Percentiles rank a stretch among this genome's conserved stretches.
These are phyloP conservation scores for Trissonchulus sp. DNA, from an alignment of 2,888 invertebrate genomes.

Conservation along the genomic window DNA sequence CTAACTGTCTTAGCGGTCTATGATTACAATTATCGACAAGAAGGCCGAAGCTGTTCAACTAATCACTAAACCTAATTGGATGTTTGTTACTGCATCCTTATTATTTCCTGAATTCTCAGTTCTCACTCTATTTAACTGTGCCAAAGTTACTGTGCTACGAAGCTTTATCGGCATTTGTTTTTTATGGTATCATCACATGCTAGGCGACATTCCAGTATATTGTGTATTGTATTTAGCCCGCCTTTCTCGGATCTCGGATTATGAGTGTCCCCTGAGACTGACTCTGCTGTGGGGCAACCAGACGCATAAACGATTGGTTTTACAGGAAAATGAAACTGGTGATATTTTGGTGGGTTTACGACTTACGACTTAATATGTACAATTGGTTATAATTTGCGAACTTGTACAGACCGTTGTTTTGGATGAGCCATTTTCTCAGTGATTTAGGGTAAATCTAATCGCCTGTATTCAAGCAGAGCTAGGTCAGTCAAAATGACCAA, in stretches of 20 bases:
- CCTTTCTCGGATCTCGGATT: slow-evolving; percentile 56
- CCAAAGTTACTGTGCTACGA: background rate
- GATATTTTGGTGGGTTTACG: slow-evolving; percentile 59
- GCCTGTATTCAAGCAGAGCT: too few relatives aligned
- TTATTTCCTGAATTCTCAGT: too few relatives aligned
- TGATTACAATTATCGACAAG: too few relatives aligned
- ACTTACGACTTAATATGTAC: too few relatives aligned
- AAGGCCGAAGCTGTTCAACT: too few relatives aligned
- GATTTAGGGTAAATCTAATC: background rate
- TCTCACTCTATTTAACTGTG: too few relatives aligned
- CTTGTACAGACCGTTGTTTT: too few relatives aligned
- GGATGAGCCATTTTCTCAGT: background rate
- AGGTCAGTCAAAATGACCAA: too few relatives aligned
- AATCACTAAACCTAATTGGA: too few relatives aligned
- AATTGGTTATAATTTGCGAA: too few relatives aligned
- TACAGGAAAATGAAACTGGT: slow-evolving; percentile 61
- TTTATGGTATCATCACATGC: background rate
- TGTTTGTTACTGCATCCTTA: too few relatives aligned
- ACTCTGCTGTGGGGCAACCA: slow-evolving; percentile 56
- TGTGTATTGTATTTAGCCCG: slow-evolving; percentile 51
- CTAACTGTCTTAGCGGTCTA: too few relatives aligned
- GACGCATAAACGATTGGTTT: slow-evolving; percentile 54
- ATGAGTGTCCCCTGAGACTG: slow-evolving; percentile 57
- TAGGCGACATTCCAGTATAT: background rate
- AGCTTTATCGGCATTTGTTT: background rate